phyloP scores from a whole-genome alignment of 2,888 invertebrate genomes.

The Chalcis sispes region DNA sequence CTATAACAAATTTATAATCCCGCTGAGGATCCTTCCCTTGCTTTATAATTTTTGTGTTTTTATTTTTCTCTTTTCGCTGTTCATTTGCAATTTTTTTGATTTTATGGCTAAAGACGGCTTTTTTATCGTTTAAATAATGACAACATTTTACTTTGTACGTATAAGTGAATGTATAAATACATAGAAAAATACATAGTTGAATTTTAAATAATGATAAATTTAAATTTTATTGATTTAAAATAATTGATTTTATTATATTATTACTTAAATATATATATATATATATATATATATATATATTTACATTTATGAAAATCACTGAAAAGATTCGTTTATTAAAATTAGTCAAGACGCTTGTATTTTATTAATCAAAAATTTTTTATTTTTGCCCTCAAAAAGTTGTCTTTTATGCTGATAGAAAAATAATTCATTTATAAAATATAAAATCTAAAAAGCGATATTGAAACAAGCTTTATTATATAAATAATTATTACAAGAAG shows the following conservation, averaged over 20 bases:
- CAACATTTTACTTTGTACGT: too few species aligned
- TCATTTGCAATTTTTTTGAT: conserved; percentile 12
- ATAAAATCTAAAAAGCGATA: too few species aligned
- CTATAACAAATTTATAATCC: conserved; percentile 46
- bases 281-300: too few species aligned
- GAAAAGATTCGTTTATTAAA: neutral
- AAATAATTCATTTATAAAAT: too few species aligned
- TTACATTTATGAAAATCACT: too few species aligned
- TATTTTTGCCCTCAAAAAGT: conserved; percentile 10
- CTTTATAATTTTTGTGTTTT: neutral
- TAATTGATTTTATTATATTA: neutral
- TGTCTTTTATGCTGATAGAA: conserved; percentile 9
- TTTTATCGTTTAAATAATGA: neutral
- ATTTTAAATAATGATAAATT: too few species aligned
- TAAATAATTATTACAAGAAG: too few species aligned
- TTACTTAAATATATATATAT: too few species aligned
- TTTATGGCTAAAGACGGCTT: conserved; percentile 16
- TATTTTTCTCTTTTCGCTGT: neutral
- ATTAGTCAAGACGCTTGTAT: conserved; percentile 17
- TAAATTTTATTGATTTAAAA: neutral
- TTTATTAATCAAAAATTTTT: neutral
- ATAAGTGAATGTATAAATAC: too few species aligned
- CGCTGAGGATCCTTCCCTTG: conserved; percentile 40
- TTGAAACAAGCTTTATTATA: too few species aligned
- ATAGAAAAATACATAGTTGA: too few species aligned